Evolutionary conservation across 1,140 invertebrate species (phyloP).

Genomic region (Drosophila willistoni): DNA sequence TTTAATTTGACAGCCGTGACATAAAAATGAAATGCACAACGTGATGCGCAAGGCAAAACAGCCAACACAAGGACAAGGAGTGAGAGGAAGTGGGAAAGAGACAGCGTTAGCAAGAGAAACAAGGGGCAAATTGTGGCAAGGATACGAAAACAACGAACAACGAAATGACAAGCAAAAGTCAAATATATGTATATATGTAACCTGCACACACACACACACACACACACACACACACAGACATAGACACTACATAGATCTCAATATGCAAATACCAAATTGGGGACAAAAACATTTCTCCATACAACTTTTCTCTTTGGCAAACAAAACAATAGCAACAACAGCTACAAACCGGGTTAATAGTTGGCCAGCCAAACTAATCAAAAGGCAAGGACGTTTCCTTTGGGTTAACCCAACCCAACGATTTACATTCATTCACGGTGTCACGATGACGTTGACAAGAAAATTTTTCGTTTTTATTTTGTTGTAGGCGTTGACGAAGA

Average conservation of each 20-base stretch:
- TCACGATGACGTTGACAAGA: constrained; percentile 12
- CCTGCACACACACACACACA: not conserved
- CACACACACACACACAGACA: not conserved
- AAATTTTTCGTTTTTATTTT: not conserved
- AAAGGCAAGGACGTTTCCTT: constrained; percentile 49
- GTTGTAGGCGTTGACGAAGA: constrained; percentile 2
- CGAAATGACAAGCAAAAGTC: constrained; percentile 9
- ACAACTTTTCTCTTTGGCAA: constrained; percentile 35
- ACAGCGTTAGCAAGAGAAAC: not conserved
- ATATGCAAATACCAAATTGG: constrained; percentile 12
- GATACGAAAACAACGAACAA: constrained; percentile 3
- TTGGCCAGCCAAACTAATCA: constrained; percentile 58
- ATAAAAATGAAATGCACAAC: constrained; percentile 78
- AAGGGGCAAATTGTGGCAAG: not conserved
- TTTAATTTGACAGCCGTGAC: constrained; percentile 75
- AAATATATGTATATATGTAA: not conserved
- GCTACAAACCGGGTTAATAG: constrained; percentile 39
- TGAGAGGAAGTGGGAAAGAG: not conserved
- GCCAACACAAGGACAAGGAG: constrained; percentile 12
- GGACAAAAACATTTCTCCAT: constrained; percentile 16
- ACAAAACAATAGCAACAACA: not conserved
- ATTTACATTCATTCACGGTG: constrained; percentile 1
- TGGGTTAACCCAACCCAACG: constrained; percentile 17
- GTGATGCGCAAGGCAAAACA: constrained; percentile 62
- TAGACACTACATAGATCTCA: not conserved